Base-by-base conservation (phyloP, 2,888 invertebrate species). In the Lasioglossum leucozonium region DNA sequence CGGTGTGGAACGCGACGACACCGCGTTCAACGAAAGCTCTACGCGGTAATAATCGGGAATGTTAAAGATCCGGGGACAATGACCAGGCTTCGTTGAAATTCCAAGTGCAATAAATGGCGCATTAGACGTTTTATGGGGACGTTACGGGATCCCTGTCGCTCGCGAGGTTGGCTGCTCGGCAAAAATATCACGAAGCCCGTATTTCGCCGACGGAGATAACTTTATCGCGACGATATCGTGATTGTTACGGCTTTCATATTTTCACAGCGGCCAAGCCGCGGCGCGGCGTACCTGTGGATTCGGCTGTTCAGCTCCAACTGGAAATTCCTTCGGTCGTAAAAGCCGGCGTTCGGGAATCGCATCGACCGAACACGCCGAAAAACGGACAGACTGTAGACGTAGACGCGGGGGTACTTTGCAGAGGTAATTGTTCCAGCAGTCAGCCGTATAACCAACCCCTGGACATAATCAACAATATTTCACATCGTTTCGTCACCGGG, bases 181-280 rank as follows among this genome's bases (percentile, higher is more conserved):
- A 87, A 82, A 86, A 84, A 82, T 84, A 87, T 84, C 77, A 30
- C 72, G 72, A 26, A 44, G 16, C 77, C 42, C 81, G 76, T 88
- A 82, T 84, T 86, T 86, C 79, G 73, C 80, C 55, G 40, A 6
- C n/a, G 71, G 65, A 76, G 84, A 87, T 87, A 86, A 84, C 84
- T 86, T 87, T 84, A 85, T 80, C 82, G 82, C 84, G 55, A 42
- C 77, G 84, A 82, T 85, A 84, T 47, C 58, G 72, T 83, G 83
- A 86, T 88, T 87, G 88, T 87, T 87, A 84, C 82, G 78, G 69
- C 71, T 58, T 74, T 86, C 86, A 81, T 86, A 86, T 88, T 87
- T 84, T 79, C 83, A n/a, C 83, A 55, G 75, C 11, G 10, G 22
- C 22, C 65, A 13, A 22, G 22, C 37, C 72, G 3, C 30, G 51